Evolutionary conservation across 2,113 vertebrate genomes (phyloP).

Genomic region (Vulpes vulpes): DNA sequence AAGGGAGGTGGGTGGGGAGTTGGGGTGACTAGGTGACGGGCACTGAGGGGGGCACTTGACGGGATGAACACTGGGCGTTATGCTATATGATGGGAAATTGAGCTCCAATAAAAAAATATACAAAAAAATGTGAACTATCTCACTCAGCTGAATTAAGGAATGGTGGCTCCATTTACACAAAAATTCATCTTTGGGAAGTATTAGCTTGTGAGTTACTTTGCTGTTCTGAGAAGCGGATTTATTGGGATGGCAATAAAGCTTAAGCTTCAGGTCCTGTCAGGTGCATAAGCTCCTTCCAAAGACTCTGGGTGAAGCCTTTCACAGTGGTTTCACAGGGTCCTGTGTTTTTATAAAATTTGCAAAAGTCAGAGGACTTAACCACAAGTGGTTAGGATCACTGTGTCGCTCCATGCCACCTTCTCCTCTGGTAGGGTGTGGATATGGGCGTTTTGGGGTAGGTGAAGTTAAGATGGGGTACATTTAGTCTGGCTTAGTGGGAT

Average conservation of each 20-base stretch:
- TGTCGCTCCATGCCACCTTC: neutral
- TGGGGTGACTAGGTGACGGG: too few species aligned
- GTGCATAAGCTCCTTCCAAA: neutral
- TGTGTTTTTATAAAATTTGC: neutral
- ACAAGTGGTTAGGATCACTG: neutral
- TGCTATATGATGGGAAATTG: too few species aligned
- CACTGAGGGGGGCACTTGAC: too few species aligned
- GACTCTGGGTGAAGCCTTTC: neutral
- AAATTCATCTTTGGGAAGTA: too few species aligned
- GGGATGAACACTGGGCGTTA: too few species aligned
- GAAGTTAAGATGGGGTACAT: neutral
- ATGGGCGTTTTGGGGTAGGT: neutral
- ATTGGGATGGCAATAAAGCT: neutral
- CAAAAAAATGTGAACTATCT: neutral
- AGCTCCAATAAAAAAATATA: too few species aligned
- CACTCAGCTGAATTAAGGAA: neutral
- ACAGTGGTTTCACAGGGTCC: neutral
- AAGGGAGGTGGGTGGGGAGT: too few species aligned
- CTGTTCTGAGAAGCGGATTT: neutral
- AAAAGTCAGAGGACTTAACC: neutral
- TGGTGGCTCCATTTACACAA: neutral
- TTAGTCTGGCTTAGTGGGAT: neutral
- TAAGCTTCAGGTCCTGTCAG: neutral
- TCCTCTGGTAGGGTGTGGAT: neutral
- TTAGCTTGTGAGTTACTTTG: neutral